phyloP scores from a whole-genome alignment of 2,888 invertebrate genomes.

The Koerneria pararmatus region DNA sequence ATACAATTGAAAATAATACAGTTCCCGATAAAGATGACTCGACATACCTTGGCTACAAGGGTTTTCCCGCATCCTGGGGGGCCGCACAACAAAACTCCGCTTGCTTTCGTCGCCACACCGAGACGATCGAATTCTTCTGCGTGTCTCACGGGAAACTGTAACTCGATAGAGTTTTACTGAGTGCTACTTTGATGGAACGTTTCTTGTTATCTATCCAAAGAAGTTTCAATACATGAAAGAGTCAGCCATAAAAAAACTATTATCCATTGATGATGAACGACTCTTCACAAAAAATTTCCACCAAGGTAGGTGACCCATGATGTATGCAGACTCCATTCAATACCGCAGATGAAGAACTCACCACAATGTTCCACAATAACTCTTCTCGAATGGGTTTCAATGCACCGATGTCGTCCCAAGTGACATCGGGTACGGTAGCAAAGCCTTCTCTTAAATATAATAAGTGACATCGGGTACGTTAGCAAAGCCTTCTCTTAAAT shows the following conservation, averaged over 20 bases:
- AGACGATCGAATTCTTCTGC: constrained; percentile 75
- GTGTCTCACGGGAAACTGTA: constrained; percentile 81
- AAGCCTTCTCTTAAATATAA: constrained; percentile 76
- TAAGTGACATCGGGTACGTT: constrained; percentile 75
- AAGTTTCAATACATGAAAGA: no score
- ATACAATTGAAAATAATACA: no score
- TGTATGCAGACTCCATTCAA: background rate
- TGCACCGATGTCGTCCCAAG: constrained; percentile 94
- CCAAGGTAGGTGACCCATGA: background rate
- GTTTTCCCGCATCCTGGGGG: constrained; percentile 75
- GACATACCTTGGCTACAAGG: constrained; percentile 87
- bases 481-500: background rate
- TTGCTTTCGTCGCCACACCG: constrained; percentile 73
- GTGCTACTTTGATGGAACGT: no score
- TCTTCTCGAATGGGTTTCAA: constrained; percentile 81
- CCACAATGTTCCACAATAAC: constrained; percentile 76
- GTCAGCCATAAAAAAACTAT: no score
- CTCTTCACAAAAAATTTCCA: no score
- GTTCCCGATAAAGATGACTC: no score
- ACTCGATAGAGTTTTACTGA: no score
- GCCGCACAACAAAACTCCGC: constrained; percentile 84
- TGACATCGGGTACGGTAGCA: constrained; percentile 91
- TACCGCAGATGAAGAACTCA: constrained; percentile 22
- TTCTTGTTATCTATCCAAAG: no score
- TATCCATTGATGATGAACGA: no score